Base-by-base conservation (phyloP, 2,888 invertebrate species). In the Tachystola acroxantha region DNA sequence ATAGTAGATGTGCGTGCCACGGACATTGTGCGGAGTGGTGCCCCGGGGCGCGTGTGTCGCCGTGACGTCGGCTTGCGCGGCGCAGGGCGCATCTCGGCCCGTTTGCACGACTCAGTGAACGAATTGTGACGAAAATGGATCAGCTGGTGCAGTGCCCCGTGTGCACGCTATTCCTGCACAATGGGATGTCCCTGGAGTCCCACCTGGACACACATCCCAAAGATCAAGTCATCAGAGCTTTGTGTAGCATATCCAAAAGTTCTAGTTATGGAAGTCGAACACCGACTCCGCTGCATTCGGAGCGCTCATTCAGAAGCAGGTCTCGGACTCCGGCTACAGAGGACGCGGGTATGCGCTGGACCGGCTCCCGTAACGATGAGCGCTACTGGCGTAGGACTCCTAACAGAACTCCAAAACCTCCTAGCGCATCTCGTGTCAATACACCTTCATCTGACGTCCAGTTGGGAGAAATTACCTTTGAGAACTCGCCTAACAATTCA, bases 161-260 rank as follows among this genome's bases (percentile, higher is more conserved):
- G 49, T 96, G 95, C 80, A 95, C 95, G 25, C 85, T 95, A 45
- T 95, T 91, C 74, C 87, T 96, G 50, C 91, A 94, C 53, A 93
- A 93, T 79, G 95, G 95, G 39, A 95, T 95, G 85, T 91, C 92
- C 41, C 81, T 95, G 53, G 93, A 94, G 67, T 90, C 90, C 47
- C 95, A 95, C 71, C 88, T 96, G 71, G 92, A 94, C 64, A 95
- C 94, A 14, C 95, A 95, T 85, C 95, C 95, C 27, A 95, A 95
- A 74, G 95, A 95, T 57, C 94, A 94, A 78, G 94, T 96, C 34
- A 95, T 95, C 53, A 94, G 92, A 69, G 95, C 95, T 13, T 82
- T 96, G 45, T 91, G 86, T 57, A 72, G 49, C 50, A 57, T 86
- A 42, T 76, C 79, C 44, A 88, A 85, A 36, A 78, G 74, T 47